phyloP scores from a whole-genome alignment of 2,797 vertebrate genomes.

The Leontopithecus rosalia region DNA sequence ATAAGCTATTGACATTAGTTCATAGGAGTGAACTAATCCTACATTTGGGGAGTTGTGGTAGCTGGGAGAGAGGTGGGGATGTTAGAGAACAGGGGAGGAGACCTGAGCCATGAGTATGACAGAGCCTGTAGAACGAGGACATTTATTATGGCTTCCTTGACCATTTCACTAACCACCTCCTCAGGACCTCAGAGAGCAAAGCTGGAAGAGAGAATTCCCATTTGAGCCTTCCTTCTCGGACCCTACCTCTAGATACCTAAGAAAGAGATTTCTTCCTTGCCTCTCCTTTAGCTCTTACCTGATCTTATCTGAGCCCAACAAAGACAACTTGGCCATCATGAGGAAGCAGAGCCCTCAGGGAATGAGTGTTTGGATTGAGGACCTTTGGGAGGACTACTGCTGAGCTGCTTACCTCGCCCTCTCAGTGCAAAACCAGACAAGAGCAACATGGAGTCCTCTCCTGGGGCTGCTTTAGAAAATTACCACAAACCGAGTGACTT shows the following conservation, averaged over 20 bases:
- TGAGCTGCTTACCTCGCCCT: not conserved
- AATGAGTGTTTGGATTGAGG: not conserved
- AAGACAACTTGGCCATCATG: not conserved
- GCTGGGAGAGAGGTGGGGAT: fast-evolving
- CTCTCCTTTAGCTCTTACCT: not conserved
- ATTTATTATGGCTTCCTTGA: not conserved
- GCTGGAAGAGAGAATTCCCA: not conserved
- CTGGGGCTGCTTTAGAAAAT: not conserved
- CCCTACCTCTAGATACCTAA: not conserved
- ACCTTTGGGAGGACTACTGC: not conserved
- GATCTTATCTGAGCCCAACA: not conserved
- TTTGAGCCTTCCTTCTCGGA: not conserved
- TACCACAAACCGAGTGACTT: not conserved
- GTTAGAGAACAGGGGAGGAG: not conserved
- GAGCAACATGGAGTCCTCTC: not conserved
- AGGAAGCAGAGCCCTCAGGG: not conserved
- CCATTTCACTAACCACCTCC: not conserved
- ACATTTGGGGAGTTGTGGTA: not conserved
- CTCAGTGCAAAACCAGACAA: not conserved
- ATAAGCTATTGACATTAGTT: not conserved
- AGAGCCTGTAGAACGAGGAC: not conserved
- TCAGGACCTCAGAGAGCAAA: not conserved
- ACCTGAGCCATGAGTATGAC: not conserved
- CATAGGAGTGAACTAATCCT: not conserved
- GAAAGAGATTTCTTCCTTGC: not conserved